A percentile compares a stretch with the other conserved stretches of the same genome.
Conservation (phyloP, 1,140 invertebrate genomes). For the Pogonognathellus flavescens region DNA sequence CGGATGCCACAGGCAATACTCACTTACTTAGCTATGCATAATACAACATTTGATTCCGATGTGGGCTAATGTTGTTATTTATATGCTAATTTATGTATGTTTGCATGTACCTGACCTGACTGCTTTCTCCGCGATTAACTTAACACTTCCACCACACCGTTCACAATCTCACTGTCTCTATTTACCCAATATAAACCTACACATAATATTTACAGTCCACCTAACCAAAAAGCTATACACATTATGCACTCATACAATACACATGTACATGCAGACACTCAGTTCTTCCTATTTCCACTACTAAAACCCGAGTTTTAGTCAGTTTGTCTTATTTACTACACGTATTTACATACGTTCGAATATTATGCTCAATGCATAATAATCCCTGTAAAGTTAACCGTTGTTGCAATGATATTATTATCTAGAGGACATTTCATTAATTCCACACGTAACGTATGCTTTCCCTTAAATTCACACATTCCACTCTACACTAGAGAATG, state of each 20-base stretch:
- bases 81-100: conserved; percentile 49
- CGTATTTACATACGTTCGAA: neutral
- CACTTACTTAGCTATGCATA: conserved; percentile 41
- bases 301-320: neutral
- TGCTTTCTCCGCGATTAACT: conserved; percentile 28
- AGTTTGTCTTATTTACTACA: neutral
- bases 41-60: conserved; percentile 43
- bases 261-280: neutral
- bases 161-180: neutral
- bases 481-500: neutral
- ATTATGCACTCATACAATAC: neutral
- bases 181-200: neutral
- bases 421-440: conserved; percentile 30
- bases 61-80: conserved; percentile 50
- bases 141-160: conserved; percentile 20
- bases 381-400: conserved; percentile 23
- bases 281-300: neutral
- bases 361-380: conserved; percentile 12
- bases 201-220: neutral
- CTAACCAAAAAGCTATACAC: neutral
- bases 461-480: neutral
- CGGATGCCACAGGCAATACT: conserved; percentile 25
- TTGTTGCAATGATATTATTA: conserved; percentile 23
- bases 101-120: conserved; percentile 41
- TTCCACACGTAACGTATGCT: conserved; percentile 12